phyloP scores from a whole-genome alignment of 2,888 invertebrate species.

The Meiosimyza decipiens region DNA sequence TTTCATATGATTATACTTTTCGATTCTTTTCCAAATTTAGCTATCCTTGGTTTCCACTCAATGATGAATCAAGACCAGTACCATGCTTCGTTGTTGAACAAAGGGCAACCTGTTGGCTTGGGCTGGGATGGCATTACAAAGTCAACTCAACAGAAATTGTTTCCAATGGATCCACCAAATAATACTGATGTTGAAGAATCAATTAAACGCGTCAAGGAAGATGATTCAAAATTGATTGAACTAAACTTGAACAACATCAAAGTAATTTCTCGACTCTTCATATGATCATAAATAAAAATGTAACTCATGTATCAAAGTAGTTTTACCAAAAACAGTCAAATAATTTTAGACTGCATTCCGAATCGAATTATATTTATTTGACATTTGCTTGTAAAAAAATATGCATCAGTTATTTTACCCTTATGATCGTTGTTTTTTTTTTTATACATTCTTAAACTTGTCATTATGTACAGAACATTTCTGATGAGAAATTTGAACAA shows the following conservation, averaged over 20 bases:
- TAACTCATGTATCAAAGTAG: not conserved
- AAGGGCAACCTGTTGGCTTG: conserved; percentile 88
- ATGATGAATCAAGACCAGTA: conserved; percentile 99
- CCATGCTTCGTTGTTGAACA: conserved; percentile 94
- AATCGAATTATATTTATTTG: conserved; percentile 9
- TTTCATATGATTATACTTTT: not conserved
- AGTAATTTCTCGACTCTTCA: conserved; percentile 69
- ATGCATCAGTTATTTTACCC: not conserved
- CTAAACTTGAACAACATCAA: conserved; percentile 99
- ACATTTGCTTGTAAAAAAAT: conserved; percentile 6
- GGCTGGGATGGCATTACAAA: conserved; percentile 97
- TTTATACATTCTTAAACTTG: not conserved
- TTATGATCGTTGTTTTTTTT: not conserved
- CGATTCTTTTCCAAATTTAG: conserved; percentile 67
- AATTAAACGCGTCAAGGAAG: conserved; percentile 88
- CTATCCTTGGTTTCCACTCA: conserved; percentile 98
- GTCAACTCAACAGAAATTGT: conserved; percentile 89
- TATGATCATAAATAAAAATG: not conserved
- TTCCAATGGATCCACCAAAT: conserved; percentile 96
- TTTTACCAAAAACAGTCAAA: too few species aligned
- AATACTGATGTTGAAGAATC: conserved; percentile 94
- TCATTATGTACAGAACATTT: conserved; percentile 80
- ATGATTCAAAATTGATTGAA: conserved; percentile 87
- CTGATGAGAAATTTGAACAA: conserved; percentile 92
- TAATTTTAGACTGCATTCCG: not conserved